These are phyloP conservation scores for Argopecten irradians DNA, from an alignment of 1,140 invertebrate genomes.

Conservation along the genomic window DNA sequence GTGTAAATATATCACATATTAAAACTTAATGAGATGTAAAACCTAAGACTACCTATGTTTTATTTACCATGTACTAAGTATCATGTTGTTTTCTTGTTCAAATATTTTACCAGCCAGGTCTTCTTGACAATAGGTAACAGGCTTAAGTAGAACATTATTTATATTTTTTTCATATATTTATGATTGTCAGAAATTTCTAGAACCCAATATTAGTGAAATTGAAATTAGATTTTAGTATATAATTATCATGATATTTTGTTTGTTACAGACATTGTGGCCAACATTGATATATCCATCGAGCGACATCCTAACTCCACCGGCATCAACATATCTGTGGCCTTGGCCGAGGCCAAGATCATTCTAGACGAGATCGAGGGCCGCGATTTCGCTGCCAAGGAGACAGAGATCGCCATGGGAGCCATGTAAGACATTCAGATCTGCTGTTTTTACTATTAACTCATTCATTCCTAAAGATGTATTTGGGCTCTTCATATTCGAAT, in stretches of 20 bases:
- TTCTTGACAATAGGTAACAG: no score
- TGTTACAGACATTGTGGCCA: slow-evolving; percentile 56
- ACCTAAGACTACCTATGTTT: no score
- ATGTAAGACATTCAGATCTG: slow-evolving; percentile 45
- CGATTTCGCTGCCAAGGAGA: slow-evolving; percentile 51
- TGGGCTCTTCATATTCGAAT: not conserved
- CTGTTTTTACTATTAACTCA: not conserved
- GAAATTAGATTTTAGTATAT: no score
- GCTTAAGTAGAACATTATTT: no score
- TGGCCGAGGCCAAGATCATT: slow-evolving; percentile 57
- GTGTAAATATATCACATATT: no score
- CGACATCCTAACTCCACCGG: slow-evolving; percentile 55
- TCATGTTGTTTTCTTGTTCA: no score
- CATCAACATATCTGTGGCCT: slow-evolving; percentile 56
- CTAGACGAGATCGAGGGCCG: slow-evolving; percentile 55
- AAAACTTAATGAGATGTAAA: no score
- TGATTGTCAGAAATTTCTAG: no score
- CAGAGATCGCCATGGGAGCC: slow-evolving; percentile 51
- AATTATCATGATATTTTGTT: not conserved
- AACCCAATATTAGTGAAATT: no score
- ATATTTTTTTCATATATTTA: no score
- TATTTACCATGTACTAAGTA: no score
- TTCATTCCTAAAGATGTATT: not conserved
- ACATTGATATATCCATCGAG: slow-evolving; percentile 54
- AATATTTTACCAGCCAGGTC: no score